Evolutionary conservation across 2,797 vertebrate species (phyloP).

Genomic region (Manis pentadactyla): DNA sequence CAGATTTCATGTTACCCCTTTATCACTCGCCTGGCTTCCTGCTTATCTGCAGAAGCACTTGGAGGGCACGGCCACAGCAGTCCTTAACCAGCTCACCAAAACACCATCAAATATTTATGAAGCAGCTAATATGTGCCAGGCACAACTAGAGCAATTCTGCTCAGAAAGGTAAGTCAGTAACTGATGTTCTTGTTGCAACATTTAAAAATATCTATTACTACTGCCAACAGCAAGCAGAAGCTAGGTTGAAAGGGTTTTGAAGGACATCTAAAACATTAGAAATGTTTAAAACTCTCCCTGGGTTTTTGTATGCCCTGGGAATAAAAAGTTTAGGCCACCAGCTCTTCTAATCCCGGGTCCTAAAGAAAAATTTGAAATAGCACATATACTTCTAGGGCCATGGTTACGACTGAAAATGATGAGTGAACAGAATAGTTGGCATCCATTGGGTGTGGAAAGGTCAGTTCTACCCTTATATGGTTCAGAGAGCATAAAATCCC

Average conservation of each 20-base stretch:
- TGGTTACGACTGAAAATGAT: slow-evolving; percentile 77
- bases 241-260: slow-evolving; percentile 9
- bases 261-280: slow-evolving; percentile 73
- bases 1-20: background rate
- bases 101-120: background rate
- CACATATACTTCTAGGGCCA: slow-evolving; percentile 77
- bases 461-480: background rate
- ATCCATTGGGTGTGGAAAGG: background rate
- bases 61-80: background rate
- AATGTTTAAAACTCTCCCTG: slow-evolving; percentile 71
- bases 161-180: slow-evolving; percentile 78
- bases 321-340: slow-evolving; percentile 73
- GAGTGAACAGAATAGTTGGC: background rate
- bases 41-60: background rate
- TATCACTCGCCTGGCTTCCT: background rate
- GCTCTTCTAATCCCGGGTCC: slow-evolving; percentile 59
- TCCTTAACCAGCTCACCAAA: background rate
- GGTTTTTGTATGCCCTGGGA: slow-evolving; percentile 64
- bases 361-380: slow-evolving; percentile 81
- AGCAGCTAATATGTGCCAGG: background rate
- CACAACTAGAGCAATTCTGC: slow-evolving; percentile 52
- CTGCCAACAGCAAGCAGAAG: slow-evolving; percentile 71
- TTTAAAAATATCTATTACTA: slow-evolving; percentile 74
- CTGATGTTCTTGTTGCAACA: slow-evolving; percentile 71
- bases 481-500: background rate